Base-by-base conservation (phyloP, 2,113 vertebrate species). In the Zosterops hypoxanthus region DNA sequence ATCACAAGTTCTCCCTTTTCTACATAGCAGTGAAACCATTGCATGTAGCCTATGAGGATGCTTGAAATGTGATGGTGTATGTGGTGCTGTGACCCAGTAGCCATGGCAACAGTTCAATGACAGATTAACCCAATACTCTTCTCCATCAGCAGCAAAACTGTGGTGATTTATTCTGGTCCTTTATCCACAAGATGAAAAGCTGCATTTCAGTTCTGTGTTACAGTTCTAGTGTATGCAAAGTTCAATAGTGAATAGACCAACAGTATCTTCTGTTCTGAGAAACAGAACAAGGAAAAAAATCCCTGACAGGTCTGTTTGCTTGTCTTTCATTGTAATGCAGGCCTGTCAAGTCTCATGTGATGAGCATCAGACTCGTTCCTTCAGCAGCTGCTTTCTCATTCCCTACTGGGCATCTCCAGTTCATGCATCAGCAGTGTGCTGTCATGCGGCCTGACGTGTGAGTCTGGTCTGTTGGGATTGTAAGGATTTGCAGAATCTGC, bases 101-200 rank as follows among this genome's bases (percentile, higher is more conserved):
- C 86, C 83, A 95, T 96, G 80, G 95, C 92, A 97, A 97, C 50
- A 66, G 59, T 39, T 75, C 60, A 85, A 87, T 92, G 66, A 56
- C 55, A 92, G 66, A 90, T 93, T 86, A 88, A 68, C 26, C 80
- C 71, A 64, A 52, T 61, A 41, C 56, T 87, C 59, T 82, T 91
- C 82, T 91, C 50, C 56, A 83, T 88, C 81, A 83, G 22, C 19
- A 3, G 76, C 87, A 92, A 73, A 89, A 84, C 29, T 61, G 26
- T 9, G 57, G 34, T 81, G 49, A 96, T 90, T 92, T 89, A 76
- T 11, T 3, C 21, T 60, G 47, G 63, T 65, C 39, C 25, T 22
- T 86, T 73, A 60, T 14, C 21, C 70, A 72, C 14, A 44, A 44
- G 72, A 86, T 25, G 14, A 80, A 87, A 89, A 73, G 21, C 31